Evolutionary conservation across 1,140 invertebrate species (phyloP).

Genomic region (Cherax destructor): DNA sequence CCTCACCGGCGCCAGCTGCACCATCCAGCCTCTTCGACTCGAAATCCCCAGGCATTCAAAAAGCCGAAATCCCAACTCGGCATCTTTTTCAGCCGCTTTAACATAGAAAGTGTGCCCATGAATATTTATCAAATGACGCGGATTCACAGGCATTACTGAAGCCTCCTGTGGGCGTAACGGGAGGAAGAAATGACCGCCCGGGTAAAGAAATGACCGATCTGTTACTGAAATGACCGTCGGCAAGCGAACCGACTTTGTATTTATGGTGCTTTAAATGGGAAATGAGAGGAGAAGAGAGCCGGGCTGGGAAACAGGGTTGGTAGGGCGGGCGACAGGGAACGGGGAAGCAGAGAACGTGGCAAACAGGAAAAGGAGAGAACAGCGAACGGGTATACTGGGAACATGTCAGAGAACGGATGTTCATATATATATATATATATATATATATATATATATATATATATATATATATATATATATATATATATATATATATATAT

Average conservation of each 20-base stretch:
- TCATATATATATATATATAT: too few relatives aligned
- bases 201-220: conserved; percentile 50
- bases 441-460: too few relatives aligned
- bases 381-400: too few relatives aligned
- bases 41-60: conserved; percentile 36
- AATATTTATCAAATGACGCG: conserved; percentile 50
- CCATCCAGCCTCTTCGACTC: background rate
- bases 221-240: conserved; percentile 41
- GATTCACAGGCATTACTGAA: conserved; percentile 48
- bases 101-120: conserved; percentile 43
- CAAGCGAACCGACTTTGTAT: conserved; percentile 41
- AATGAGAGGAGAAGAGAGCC: conserved; percentile 11
- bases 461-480: conserved; percentile 2
- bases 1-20: background rate
- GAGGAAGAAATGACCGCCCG: conserved; percentile 36
- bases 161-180: conserved; percentile 10
- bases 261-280: conserved; percentile 55
- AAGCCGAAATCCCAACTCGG: background rate
- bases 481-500: too few relatives aligned
- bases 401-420: background rate
- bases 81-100: conserved; percentile 35
- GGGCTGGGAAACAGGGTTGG: too few relatives aligned
- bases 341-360: background rate
- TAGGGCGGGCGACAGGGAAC: background rate
- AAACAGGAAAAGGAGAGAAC: too few relatives aligned